These are phyloP conservation scores for Agriopis marginaria DNA, from an alignment of 2,888 invertebrate genomes.

Conservation along the genomic window DNA sequence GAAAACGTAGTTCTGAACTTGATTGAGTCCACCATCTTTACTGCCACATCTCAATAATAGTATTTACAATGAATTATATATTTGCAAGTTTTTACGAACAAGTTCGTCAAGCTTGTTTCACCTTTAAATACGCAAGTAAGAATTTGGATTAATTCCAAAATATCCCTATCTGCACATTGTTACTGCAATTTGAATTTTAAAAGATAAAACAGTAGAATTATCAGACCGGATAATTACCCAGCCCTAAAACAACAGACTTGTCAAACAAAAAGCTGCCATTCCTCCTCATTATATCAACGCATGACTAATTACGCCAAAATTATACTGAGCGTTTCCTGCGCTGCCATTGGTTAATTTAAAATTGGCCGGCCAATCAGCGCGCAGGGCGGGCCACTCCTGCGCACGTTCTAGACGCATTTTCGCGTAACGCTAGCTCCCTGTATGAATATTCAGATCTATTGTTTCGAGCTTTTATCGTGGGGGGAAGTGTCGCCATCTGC, in stretches of 20 bases:
- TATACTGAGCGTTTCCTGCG: conserved; percentile 67
- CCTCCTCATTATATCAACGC: conserved; percentile 65
- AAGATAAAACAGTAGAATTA: conserved; percentile 21
- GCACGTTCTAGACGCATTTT: conserved; percentile 67
- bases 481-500: conserved; percentile 43
- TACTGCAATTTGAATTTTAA: too few species aligned
- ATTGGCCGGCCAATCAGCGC: conserved; percentile 74
- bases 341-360: conserved; percentile 74
- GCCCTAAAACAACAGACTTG: conserved; percentile 49
- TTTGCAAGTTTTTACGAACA: too few species aligned
- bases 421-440: conserved; percentile 53
- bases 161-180: too few species aligned
- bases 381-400: conserved; percentile 80
- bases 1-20: too few species aligned
- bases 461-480: conserved; percentile 39
- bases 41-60: too few species aligned
- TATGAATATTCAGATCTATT: conserved; percentile 67
- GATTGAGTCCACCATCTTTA: too few species aligned
- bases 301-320: conserved; percentile 86
- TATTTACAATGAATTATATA: too few species aligned
- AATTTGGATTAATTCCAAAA: not conserved
- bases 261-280: conserved; percentile 46
- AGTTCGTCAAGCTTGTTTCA: too few species aligned
- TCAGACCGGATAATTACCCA: conserved; percentile 45
- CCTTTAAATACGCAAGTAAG: too few species aligned